Conservation (phyloP, 2,113 vertebrate genomes). For the Trichomycterus rosablanca region DNA sequence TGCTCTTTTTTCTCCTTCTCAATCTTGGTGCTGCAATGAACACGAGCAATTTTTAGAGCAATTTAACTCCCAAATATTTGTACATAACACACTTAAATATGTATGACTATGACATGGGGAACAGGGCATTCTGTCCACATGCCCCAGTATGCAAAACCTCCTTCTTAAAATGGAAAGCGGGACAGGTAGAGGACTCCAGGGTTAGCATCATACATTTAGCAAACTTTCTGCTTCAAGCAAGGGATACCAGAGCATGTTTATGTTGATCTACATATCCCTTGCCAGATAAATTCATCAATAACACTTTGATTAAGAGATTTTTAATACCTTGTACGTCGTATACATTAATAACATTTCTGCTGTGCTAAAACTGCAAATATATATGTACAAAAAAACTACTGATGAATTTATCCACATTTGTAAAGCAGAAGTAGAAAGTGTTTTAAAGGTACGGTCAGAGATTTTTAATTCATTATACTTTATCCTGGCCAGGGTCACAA, state of each 20-base stretch:
- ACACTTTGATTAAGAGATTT: too few relatives aligned
- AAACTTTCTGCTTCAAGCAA: conserved; percentile 9
- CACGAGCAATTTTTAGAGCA: background rate
- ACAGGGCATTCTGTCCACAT: too few relatives aligned
- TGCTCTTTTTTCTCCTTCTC: conserved; percentile 99
- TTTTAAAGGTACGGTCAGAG: too few relatives aligned
- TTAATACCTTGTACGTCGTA: too few relatives aligned
- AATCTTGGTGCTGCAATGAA: conserved; percentile 84
- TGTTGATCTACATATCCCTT: background rate
- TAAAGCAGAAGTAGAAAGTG: too few relatives aligned
- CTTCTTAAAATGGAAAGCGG: conserved; percentile 12
- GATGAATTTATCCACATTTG: too few relatives aligned
- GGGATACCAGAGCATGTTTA: background rate
- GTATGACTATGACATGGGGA: background rate
- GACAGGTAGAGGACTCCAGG: conserved; percentile 31
- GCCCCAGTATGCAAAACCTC: conserved; percentile 47
- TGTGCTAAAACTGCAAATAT: too few relatives aligned
- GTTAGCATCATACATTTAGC: conserved; percentile 16
- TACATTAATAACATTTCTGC: too few relatives aligned
- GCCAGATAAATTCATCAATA: background rate
- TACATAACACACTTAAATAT: too few relatives aligned
- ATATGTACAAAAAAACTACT: too few relatives aligned
- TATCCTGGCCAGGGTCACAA: too few relatives aligned
- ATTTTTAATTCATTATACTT: too few relatives aligned
- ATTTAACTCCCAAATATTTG: background rate